Percentiles rank a stretch among this genome's conserved stretches.
These are phyloP conservation scores for Dione vanillae DNA, from an alignment of 2,888 invertebrate species.

Conservation along the genomic window DNA sequence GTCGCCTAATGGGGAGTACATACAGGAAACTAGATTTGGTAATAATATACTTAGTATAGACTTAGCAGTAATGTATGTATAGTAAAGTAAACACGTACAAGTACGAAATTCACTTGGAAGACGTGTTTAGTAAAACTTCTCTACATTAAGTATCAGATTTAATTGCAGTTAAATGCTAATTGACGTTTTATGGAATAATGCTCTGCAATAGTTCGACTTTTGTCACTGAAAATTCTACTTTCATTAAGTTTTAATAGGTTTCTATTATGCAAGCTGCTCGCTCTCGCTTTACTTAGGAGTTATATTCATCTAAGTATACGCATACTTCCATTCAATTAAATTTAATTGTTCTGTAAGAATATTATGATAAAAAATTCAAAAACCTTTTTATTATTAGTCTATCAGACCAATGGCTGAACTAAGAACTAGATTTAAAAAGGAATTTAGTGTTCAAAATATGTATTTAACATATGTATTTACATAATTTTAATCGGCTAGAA, in stretches of 20 bases:
- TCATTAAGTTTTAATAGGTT: constrained; percentile 14
- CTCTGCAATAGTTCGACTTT: constrained; percentile 24
- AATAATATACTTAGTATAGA: neutral
- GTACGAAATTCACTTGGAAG: too few relatives aligned
- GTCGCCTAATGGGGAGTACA: constrained; percentile 20
- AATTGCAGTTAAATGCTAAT: neutral
- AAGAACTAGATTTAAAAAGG: neutral
- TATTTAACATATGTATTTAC: too few relatives aligned
- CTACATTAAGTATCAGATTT: neutral
- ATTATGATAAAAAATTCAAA: too few relatives aligned
- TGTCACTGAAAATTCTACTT: constrained; percentile 14
- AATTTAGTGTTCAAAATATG: neutral
- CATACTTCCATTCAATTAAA: neutral
- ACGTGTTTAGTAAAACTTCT: too few relatives aligned
- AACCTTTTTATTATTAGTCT: too few relatives aligned
- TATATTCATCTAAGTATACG: neutral
- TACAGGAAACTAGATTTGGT: constrained; percentile 14
- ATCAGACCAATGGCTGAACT: neutral
- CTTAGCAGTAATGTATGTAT: neutral
- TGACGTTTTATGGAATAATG: constrained; percentile 25
- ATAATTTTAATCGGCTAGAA: neutral
- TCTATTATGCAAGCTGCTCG: constrained; percentile 12
- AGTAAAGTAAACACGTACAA: too few relatives aligned
- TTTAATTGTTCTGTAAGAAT: too few relatives aligned
- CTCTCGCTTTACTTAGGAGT: constrained; percentile 1